These are phyloP conservation scores for Paratrypauchen microcephalus DNA, from an alignment of 2,797 vertebrate species.

Conservation along the genomic window DNA sequence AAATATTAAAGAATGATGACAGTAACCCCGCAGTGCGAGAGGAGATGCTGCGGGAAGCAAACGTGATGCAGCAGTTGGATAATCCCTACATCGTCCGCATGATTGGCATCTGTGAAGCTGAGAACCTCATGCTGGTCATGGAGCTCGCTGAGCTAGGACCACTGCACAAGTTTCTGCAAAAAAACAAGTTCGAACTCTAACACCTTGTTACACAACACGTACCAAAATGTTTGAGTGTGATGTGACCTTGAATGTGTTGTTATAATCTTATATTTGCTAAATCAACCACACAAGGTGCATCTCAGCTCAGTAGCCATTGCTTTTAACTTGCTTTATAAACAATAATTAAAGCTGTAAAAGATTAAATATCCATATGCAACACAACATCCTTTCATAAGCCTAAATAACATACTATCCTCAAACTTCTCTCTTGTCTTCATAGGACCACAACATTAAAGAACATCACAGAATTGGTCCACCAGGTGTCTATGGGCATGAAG, in stretches of 20 bases:
- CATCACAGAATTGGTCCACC: constrained; percentile 94
- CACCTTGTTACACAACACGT: neutral
- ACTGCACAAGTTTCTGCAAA: constrained; percentile 90
- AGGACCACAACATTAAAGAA: constrained; percentile 87
- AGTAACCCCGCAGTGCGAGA: constrained; percentile 83
- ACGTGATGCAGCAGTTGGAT: constrained; percentile 95
- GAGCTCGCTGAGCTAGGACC: constrained; percentile 95
- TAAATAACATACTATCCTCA: neutral
- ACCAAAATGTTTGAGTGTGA: neutral
- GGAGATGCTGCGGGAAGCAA: constrained; percentile 89
- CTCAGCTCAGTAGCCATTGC: too few relatives aligned
- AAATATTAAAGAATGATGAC: constrained; percentile 93
- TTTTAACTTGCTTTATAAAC: too few relatives aligned
- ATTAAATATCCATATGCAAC: neutral
- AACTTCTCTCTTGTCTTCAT: constrained; percentile 16
- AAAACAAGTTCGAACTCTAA: constrained; percentile 80
- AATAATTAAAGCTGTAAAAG: too few relatives aligned
- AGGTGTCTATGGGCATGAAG: constrained; percentile 97
- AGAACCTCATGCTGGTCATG: constrained; percentile 97
- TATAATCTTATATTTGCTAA: neutral
- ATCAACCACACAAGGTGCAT: neutral
- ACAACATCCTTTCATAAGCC: neutral
- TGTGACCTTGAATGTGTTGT: neutral
- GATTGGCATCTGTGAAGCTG: constrained; percentile 96
- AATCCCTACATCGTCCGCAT: constrained; percentile 98